Base-by-base conservation (phyloP, 2,797 vertebrate genomes). In the Numenius phaeopus region DNA sequence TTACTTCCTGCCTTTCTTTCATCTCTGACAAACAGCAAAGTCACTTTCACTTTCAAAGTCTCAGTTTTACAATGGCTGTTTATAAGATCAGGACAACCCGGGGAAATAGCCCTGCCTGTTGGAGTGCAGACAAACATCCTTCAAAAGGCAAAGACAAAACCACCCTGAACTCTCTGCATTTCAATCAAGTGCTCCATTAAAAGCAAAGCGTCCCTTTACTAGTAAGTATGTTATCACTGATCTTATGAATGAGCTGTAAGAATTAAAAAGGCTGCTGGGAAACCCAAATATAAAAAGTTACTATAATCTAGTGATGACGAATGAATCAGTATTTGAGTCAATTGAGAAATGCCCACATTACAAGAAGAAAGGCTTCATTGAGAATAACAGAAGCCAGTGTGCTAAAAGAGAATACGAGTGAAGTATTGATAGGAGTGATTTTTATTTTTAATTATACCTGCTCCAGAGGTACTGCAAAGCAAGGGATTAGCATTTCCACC, bases 271-370 rank as follows among this genome's bases (percentile, higher is more conserved):
- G 92, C 95, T 91, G 94, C 96, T 95, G 92, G 96, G 97, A 96
- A 98, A 96, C 89, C 80, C 42, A 95, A 95, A 95, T 95, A 96
- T 97, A 97, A 97, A 96, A 97, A 95, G 93, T 96, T 97, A 97
- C 97, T 96, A 94, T 94, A 97, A 97, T 98, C 98, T 70, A 93
- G 93, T 94, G 98, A 98, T 97, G 97, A 98, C 96, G 94, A 98
- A 98, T 98, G 98, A 98, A 98, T 95, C 86, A 93, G 97, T 87
- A 96, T 94, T 86, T 87, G 94, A 96, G 87, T 97, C 97, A 97
- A 96, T 88, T 92, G 90, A 91, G 94, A 96, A 96, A 94, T 95
- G 95, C 95, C 93, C 92, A 83, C 93, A 73, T 84, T 82, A 83
- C 81, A 92, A 85, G 90, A 92, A 83, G 90, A 95, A 96, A 97